These are phyloP conservation scores for Pandemis corylana DNA, from an alignment of 2,888 invertebrate genomes.

Conservation along the genomic window DNA sequence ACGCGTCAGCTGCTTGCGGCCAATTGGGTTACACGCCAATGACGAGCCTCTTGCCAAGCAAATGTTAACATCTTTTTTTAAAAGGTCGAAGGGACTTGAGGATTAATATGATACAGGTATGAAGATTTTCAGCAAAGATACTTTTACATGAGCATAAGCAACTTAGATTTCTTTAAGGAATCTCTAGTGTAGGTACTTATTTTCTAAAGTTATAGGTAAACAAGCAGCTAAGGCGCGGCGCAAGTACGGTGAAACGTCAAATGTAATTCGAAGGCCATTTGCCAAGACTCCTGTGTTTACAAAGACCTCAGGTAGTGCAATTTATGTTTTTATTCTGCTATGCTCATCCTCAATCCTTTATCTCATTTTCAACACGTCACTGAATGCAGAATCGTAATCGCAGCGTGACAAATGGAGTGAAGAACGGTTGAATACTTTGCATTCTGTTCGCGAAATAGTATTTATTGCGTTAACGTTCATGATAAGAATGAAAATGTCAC, in stretches of 20 bases:
- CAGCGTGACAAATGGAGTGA: slow-evolving; percentile 34
- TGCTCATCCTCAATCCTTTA: slow-evolving; percentile 36
- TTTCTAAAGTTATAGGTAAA: too few species aligned
- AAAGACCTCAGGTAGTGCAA: slow-evolving; percentile 38
- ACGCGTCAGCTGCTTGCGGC: slow-evolving; percentile 75
- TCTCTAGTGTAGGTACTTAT: too few species aligned
- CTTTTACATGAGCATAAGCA: not conserved
- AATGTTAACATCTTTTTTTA: slow-evolving; percentile 41
- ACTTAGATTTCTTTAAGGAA: too few species aligned
- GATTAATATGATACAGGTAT: not conserved
- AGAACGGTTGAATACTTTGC: slow-evolving; percentile 31
- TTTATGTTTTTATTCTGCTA: slow-evolving; percentile 35
- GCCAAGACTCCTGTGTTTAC: slow-evolving; percentile 12
- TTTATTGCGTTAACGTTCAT: slow-evolving; percentile 40
- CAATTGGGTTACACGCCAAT: slow-evolving; percentile 68
- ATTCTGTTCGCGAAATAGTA: slow-evolving; percentile 37
- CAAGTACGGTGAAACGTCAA: not conserved
- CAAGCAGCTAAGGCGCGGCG: not conserved
- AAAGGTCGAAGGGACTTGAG: slow-evolving; percentile 29
- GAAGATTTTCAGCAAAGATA: not conserved
- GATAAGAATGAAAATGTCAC: slow-evolving; percentile 37
- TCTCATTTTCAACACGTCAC: slow-evolving; percentile 41
- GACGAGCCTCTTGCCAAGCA: slow-evolving; percentile 46
- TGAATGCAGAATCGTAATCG: slow-evolving; percentile 39
- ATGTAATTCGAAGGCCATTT: slow-evolving; percentile 11